Percentiles rank a stretch among this genome's conserved stretches.
phyloP scores from a whole-genome alignment of 2,888 invertebrate species.

The Quadroppia sp. region DNA sequence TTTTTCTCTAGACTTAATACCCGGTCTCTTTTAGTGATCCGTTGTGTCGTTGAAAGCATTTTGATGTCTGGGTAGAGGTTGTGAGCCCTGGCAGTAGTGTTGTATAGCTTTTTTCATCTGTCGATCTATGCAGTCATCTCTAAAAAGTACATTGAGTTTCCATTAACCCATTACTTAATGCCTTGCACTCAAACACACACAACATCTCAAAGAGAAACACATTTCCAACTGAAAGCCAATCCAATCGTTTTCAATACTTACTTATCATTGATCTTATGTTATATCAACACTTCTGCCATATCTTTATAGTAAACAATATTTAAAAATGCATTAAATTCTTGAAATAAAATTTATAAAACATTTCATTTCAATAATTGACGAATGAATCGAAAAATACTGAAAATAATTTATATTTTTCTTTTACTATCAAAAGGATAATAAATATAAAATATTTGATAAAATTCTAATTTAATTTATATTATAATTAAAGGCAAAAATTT shows the following conservation, averaged over 20 bases:
- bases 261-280: not conserved
- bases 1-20: slow-evolving; percentile 30
- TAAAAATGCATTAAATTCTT: too few relatives aligned
- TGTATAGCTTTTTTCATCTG: slow-evolving; percentile 27
- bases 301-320: too few relatives aligned
- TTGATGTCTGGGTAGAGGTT: slow-evolving; percentile 17
- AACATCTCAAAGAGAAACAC: slow-evolving; percentile 13
- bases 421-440: too few relatives aligned
- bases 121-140: slow-evolving; percentile 36
- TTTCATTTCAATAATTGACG: not conserved
- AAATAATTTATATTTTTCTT: too few relatives aligned
- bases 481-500: too few relatives aligned
- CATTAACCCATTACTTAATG: slow-evolving; percentile 36
- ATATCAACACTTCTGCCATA: slow-evolving; percentile 31
- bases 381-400: too few relatives aligned
- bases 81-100: not conserved
- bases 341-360: too few relatives aligned
- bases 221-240: slow-evolving; percentile 24
- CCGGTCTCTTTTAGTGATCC: slow-evolving; percentile 18
- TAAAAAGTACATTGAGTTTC: slow-evolving; percentile 34
- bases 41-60: slow-evolving; percentile 35
- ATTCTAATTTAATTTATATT: too few relatives aligned
- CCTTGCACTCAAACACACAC: slow-evolving; percentile 5
- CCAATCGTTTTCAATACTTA: slow-evolving; percentile 3
- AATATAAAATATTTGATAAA: too few relatives aligned